phyloP scores from a whole-genome alignment of 1,140 invertebrate genomes.

The Euborellia annulipes region DNA sequence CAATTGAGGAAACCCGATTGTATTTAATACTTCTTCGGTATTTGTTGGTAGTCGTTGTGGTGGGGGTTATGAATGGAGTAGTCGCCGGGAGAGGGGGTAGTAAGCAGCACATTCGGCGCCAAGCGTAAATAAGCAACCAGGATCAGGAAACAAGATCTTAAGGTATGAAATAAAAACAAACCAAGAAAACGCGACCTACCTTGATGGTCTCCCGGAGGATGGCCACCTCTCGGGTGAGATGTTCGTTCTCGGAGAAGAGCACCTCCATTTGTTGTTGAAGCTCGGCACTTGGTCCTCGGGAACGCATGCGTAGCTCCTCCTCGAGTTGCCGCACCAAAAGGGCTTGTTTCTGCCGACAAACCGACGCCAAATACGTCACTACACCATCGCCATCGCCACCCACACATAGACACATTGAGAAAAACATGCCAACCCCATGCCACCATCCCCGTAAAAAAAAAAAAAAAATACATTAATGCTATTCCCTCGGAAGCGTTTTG shows the following conservation, averaged over 20 bases:
- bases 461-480: too few species aligned
- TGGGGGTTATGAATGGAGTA: too few species aligned
- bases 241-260: conserved; percentile 85
- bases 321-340: conserved; percentile 86
- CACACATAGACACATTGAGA: not conserved
- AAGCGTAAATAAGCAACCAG: too few species aligned
- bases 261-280: conserved; percentile 84
- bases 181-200: conserved; percentile 31
- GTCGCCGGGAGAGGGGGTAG: too few species aligned
- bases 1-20: too few species aligned
- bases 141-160: too few species aligned
- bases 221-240: conserved; percentile 83
- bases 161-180: conserved; percentile 5
- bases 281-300: conserved; percentile 73
- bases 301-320: conserved; percentile 67
- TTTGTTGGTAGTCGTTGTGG: too few species aligned
- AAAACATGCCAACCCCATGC: not conserved
- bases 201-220: conserved; percentile 90
- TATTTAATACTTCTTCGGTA: too few species aligned
- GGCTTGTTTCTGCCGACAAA: conserved; percentile 76
- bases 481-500: too few species aligned
- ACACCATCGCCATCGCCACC: too few species aligned
- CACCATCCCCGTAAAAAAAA: not conserved
- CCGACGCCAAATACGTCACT: conserved; percentile 12
- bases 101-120: too few species aligned